Evolutionary conservation across 2,113 vertebrate species (phyloP).

Genomic region (Malurus alboscapulatus): DNA sequence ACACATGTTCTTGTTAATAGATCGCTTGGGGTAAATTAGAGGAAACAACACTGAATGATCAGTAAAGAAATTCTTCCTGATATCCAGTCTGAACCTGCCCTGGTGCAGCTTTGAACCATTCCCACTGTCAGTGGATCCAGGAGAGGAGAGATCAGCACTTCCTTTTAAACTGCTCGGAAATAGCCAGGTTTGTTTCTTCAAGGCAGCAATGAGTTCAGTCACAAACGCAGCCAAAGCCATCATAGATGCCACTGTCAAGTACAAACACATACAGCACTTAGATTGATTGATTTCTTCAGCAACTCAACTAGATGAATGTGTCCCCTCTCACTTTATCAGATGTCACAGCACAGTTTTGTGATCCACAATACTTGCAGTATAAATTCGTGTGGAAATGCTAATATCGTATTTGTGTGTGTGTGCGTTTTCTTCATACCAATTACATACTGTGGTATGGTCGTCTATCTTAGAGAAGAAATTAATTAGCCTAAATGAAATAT

Average conservation of each 20-base stretch:
- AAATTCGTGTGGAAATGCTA: neutral
- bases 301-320: neutral
- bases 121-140: neutral
- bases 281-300: neutral
- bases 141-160: neutral
- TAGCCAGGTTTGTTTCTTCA: neutral
- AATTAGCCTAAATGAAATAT: neutral
- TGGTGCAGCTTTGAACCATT: neutral
- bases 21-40: neutral
- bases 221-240: neutral
- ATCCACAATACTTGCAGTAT: neutral
- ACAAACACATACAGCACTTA: neutral
- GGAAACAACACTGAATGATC: neutral
- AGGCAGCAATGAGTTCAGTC: neutral
- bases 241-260: neutral
- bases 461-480: neutral
- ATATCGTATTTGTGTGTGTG: neutral
- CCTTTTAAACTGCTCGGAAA: neutral
- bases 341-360: neutral
- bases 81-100: neutral
- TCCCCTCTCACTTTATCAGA: neutral
- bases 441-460: fast-evolving
- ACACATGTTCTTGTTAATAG: neutral
- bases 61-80: neutral
- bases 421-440: neutral